Base-by-base conservation (phyloP, 2,113 vertebrate species). In the Myotis brandtii region DNA sequence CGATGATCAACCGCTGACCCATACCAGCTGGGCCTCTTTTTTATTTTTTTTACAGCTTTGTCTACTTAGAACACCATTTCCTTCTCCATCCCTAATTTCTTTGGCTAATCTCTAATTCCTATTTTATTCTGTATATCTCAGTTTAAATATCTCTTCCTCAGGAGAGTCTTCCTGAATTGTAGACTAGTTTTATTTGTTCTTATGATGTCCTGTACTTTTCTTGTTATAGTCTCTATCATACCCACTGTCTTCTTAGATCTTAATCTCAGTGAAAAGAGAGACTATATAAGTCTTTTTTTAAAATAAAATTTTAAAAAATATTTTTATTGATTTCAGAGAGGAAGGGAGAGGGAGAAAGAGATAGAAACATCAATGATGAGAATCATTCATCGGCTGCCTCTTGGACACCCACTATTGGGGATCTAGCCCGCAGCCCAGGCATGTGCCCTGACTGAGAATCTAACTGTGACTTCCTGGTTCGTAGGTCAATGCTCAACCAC, bases 131-230 rank as follows among this genome's bases (percentile, higher is more conserved):
- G 25, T 62, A 90, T 43, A 25, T 67, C 64, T 84, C 85, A 62
- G 27, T 95, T 89, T 95, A 87, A 86, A 77, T 30, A 76, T 85
- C 25, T 64, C 9, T 86, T 82, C 21, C 40, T 91, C 30, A 88
- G 59, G 18, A 83, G 25, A 95, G 18, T 66, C 43, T 90, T 82
- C 16, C 66, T 93, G 32, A 87, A 81, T 76, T 83, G 43, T 81
- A 56, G 56, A 34, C 25, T 52, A 59, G 13, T 27, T 96, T 72
- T 77, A 48, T 95, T 92, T 93, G n/a, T 93, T 96, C 21, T 73
- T 86, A 54, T 56, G 12, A 62, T 20, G 83, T 48, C n/a, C 9
- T 79, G 3, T 69, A 79, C 30, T 69, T 84, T 73, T 69, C 4
- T 23, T 81, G 0, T 87, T 85, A 83, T 9, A 93, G 34, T 17